A percentile compares a stretch with the other conserved stretches of the same genome.
These are phyloP conservation scores for Zygothrica quintamaculata DNA, from an alignment of 2,888 invertebrate species.

Conservation along the genomic window DNA sequence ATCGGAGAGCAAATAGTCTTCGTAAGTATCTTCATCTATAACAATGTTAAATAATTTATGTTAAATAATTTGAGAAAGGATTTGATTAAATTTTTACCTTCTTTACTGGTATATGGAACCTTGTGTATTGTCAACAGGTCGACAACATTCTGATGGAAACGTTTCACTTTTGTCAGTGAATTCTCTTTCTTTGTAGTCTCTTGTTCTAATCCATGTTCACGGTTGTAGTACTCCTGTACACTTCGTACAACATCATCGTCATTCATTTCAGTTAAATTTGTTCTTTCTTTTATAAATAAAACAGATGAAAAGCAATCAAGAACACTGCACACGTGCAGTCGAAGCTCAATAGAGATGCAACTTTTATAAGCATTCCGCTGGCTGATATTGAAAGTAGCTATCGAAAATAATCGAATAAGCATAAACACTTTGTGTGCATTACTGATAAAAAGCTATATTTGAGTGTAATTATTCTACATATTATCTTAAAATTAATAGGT, in stretches of 20 bases:
- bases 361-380: background rate
- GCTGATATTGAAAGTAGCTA: conserved; percentile 1
- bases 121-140: conserved; percentile 78
- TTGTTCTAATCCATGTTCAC: conserved; percentile 2
- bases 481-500: no score
- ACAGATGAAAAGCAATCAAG: no score
- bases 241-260: conserved; percentile 21
- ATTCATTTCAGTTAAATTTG: conserved; percentile 24
- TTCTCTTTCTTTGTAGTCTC: conserved; percentile 15
- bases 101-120: conserved; percentile 81
- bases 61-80: fast-evolving
- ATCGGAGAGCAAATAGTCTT: conserved; percentile 77
- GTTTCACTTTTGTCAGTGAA: conserved; percentile 11
- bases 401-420: conserved; percentile 7
- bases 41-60: conserved; percentile 21
- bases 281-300: conserved; percentile 2
- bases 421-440: background rate
- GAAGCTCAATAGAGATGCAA: conserved; percentile 24
- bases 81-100: conserved; percentile 65
- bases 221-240: conserved; percentile 38
- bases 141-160: conserved; percentile 63
- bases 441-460: no score
- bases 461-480: no score
- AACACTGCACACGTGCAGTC: conserved; percentile 49
- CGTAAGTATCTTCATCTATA: conserved; percentile 68